Conservation (phyloP, 2,113 vertebrate genomes). For the Mus pahari region DNA sequence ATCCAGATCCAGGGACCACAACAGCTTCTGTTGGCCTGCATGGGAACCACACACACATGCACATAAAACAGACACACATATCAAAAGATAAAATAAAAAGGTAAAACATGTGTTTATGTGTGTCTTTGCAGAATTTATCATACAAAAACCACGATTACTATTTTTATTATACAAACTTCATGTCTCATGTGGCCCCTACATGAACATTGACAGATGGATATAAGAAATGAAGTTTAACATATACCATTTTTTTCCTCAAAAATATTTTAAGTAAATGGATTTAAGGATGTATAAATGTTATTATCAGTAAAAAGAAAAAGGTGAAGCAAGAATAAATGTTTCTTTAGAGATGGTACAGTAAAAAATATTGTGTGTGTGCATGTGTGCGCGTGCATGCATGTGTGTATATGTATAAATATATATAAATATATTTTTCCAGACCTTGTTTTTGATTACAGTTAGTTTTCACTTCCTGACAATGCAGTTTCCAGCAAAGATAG, state of each 20-base stretch:
- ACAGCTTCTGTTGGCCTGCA: neutral
- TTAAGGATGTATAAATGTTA: neutral
- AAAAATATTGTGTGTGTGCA: neutral
- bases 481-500: neutral
- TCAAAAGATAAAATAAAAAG: neutral
- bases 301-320: neutral
- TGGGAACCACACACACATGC: neutral
- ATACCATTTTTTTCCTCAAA: neutral
- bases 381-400: neutral
- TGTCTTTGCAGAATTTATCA: conserved; percentile 20
- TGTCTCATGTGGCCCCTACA: neutral
- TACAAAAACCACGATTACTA: neutral
- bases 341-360: neutral
- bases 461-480: neutral
- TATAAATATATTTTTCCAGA: neutral
- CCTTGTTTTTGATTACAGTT: neutral
- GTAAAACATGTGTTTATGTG: neutral
- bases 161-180: neutral
- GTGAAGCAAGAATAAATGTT: neutral
- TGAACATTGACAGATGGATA: neutral
- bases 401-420: too few relatives aligned
- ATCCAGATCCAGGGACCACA: neutral
- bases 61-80: neutral
- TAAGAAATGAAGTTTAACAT: neutral
- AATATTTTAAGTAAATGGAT: neutral